Evolutionary conservation across 1,140 invertebrate genomes (phyloP), one percentile per base, ranked within the genome.

Genomic region (Andrena cerasifolii): DNA sequence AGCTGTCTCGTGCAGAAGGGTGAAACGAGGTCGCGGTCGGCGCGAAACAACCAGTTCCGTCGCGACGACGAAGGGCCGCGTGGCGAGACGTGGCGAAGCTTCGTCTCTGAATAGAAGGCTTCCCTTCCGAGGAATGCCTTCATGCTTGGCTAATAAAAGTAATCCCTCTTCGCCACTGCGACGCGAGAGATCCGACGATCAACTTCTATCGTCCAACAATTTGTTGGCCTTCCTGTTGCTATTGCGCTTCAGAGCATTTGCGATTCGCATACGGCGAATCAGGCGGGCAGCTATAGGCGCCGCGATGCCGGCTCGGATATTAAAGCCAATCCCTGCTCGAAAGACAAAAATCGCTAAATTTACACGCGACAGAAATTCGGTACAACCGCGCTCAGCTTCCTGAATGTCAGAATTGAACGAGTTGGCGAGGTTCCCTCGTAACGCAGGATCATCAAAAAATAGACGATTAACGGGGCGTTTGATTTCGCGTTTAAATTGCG

Each of bases 321-420:
- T 24, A 43, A 56, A 45, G 62, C 10, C 26, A 26, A 51, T 28
- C 18, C 3, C 2, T 31, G 71, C 2, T 8, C n/a, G 21, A 43
- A 45, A 45, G 33, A 47, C 36, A 75, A 68, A 76, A 76, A 76
- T 68, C 8, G 63, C 43, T 68, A 76, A 68, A 76, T 76, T 59
- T 76, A 76, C 10, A 28, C 63, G 14, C 53, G 53, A 68, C 49
- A 76, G 36, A 49, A n/a, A 76, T 76, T 68, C 40, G 40, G 40
- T 76, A 67, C 43, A 33, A 18, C 33, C 33, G 24, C 31, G 14
- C 12, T 21, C 28, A 1, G 21, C 21, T 68, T 56, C 24, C 28
- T 45, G 40, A 49, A 58, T 67, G 53, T 68, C 31, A 68, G 53
- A 59, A 40, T 49, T 68, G 10, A n/a, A n/a, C 24, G 16, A 68